Evolutionary conservation across 2,113 vertebrate species (phyloP).

Genomic region (Thunnus thynnus): DNA sequence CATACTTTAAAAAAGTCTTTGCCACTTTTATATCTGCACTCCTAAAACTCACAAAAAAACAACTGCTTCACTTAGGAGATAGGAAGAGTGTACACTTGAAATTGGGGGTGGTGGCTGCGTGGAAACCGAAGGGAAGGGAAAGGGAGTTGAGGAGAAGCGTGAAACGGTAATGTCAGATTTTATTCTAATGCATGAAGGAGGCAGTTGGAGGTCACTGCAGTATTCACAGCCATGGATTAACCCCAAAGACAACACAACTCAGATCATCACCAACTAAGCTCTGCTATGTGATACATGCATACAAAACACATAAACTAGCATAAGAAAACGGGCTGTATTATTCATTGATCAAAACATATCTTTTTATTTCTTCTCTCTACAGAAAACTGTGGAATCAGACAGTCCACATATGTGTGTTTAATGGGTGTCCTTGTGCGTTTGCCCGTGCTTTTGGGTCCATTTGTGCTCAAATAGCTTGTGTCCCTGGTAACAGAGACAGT

Average conservation of each 20-base stretch:
- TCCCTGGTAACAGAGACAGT: conserved; percentile 28
- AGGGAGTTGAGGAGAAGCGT: conserved; percentile 18
- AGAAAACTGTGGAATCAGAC: neutral
- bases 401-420: neutral
- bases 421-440: neutral
- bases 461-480: conserved; percentile 27
- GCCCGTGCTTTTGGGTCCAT: conserved; percentile 8
- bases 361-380: neutral
- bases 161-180: conserved; percentile 54
- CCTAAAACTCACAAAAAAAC: conserved; percentile 24
- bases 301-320: neutral
- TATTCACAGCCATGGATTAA: conserved; percentile 25
- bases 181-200: conserved; percentile 58
- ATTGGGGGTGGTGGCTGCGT: neutral
- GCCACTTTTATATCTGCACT: conserved; percentile 39
- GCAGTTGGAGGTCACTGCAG: conserved; percentile 61
- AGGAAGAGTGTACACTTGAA: conserved; percentile 2
- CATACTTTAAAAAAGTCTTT: conserved; percentile 39
- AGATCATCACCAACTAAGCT: neutral
- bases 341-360: conserved; percentile 4
- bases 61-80: conserved; percentile 38
- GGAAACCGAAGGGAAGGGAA: conserved; percentile 5
- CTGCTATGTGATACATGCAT: conserved; percentile 31
- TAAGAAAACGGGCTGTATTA: neutral
- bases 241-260: conserved; percentile 38